Evolutionary conservation across 1,140 invertebrate genomes (phyloP).

Genomic region (Bilobella aurantiaca): DNA sequence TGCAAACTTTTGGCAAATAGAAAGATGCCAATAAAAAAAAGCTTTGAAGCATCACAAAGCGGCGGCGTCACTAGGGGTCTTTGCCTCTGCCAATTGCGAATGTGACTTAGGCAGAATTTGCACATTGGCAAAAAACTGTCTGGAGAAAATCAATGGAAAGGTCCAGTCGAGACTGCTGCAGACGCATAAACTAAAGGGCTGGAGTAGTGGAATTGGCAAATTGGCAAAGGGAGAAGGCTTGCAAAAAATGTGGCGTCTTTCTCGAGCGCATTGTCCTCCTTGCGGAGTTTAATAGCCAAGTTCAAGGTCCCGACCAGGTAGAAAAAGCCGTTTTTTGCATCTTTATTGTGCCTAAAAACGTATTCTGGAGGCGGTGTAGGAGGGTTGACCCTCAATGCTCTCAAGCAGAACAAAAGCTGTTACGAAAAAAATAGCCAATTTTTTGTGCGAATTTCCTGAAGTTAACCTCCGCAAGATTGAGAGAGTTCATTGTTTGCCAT

Average conservation of each 20-base stretch:
- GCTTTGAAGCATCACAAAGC: too few species aligned
- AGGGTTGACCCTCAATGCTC: not conserved
- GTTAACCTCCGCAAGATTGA: not conserved
- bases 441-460: not conserved
- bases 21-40: too few species aligned
- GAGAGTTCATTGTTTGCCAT: not conserved
- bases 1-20: too few species aligned
- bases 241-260: not conserved
- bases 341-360: too few species aligned
- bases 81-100: too few species aligned
- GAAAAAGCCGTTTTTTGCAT: not conserved
- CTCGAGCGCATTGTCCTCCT: not conserved
- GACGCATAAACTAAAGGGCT: not conserved
- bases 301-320: not conserved
- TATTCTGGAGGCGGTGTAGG: too few species aligned
- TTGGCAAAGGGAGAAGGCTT: not conserved
- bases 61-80: too few species aligned
- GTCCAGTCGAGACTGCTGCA: not conserved
- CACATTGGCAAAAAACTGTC: too few species aligned
- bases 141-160: not conserved
- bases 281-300: constrained; percentile 6
- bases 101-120: too few species aligned
- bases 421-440: not conserved
- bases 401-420: not conserved
- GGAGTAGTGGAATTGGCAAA: too few species aligned